Evolutionary conservation across 2,113 vertebrate genomes (phyloP).

Genomic region (Elgaria multicarinata): DNA sequence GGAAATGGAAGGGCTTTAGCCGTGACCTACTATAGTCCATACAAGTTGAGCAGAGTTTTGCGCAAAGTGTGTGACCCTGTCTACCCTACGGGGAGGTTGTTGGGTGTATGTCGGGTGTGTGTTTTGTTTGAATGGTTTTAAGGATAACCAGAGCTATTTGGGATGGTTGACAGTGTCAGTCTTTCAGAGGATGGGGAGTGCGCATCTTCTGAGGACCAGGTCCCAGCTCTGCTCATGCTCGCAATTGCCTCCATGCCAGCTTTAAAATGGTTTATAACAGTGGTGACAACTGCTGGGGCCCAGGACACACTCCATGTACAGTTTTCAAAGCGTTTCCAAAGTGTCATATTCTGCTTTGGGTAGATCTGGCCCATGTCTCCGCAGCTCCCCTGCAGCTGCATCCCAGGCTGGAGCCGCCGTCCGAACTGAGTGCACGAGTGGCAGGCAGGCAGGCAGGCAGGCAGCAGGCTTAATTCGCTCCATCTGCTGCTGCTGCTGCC

Average conservation of each 20-base stretch:
- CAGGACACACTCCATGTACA: no score
- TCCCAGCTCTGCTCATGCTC: not conserved
- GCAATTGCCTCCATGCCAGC: no score
- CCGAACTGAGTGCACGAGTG: conserved; percentile 8
- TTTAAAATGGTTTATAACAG: no score
- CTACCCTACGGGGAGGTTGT: not conserved
- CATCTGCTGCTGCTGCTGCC: not conserved
- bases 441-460: no score
- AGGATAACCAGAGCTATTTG: not conserved
- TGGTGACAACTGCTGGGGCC: no score
- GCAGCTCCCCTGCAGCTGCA: not conserved
- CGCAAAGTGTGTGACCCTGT: not conserved
- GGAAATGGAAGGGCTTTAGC: not conserved
- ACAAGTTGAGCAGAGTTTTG: not conserved
- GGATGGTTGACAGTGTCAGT: not conserved
- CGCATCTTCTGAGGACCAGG: not conserved
- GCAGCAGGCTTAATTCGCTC: conserved; percentile 19
- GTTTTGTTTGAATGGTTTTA: not conserved
- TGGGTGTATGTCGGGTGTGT: not conserved
- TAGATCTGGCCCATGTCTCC: no score
- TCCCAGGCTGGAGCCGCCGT: not conserved
- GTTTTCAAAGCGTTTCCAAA: no score
- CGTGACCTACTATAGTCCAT: no score
- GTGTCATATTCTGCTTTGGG: no score
- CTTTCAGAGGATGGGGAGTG: not conserved